Base-by-base conservation (phyloP, 2,797 vertebrate species). In the Natrix natrix region DNA sequence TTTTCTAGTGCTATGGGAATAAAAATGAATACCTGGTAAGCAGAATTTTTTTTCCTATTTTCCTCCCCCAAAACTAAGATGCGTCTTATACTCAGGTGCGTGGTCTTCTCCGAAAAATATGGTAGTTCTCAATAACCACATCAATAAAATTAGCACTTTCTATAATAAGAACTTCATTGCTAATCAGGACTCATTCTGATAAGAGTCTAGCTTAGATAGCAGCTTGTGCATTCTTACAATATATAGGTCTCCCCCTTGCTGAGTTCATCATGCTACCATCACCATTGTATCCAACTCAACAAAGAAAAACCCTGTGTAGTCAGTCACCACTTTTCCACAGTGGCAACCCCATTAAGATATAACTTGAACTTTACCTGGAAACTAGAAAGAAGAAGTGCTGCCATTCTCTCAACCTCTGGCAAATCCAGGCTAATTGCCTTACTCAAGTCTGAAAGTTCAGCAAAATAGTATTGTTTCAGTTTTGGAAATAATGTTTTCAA, bases 341-440 rank as follows among this genome's bases (percentile, higher is more conserved):
- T 22, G 37, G 8, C 20, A 83, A 48, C 20, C 37, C 37, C 74
- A 83, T 83, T 83, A 83, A 83, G 43, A 48, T 48, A 48, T 83
- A 83, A 83, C 43, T 32, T 7, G 16, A 5, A 54, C 10, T 94
- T 96, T 16, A 97, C 97, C 96, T 96, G 96, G 88, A 97, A 98
- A 92, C 97, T 97, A 92, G 97, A 95, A 60, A 97, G 87, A 8
- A 98, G 63, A 26, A 98, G 97, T n/a, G 12, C 0, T 0, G 94
- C 93, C 54, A 98, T 96, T 10, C 97, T 93, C 3, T 97, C 97
- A 8, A 78, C 89, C 93, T 97, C 97, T 11, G 96, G 93, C 92
- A 97, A 92, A 3, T 97, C 93, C 12, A 95, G 52, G 90, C 95
- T 96, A 32, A 98, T 97, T 0, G 96, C 96, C 95, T 94, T 97